These are phyloP conservation scores for Uropetala carovei DNA, from an alignment of 2,888 invertebrate genomes.

Conservation along the genomic window DNA sequence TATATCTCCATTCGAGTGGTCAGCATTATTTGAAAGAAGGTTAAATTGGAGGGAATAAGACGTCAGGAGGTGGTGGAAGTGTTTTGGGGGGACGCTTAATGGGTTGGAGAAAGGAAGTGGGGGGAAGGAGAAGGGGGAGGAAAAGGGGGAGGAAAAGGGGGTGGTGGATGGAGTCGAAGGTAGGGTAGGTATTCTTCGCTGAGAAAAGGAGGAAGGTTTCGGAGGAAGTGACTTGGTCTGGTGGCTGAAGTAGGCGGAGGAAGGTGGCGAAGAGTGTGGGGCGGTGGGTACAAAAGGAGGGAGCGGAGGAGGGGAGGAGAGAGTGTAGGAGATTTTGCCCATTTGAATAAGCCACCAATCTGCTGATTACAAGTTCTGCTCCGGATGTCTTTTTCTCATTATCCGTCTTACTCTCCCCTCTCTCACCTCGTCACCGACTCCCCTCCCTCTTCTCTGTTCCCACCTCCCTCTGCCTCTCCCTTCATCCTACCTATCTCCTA, in stretches of 20 bases:
- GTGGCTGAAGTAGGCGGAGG: background rate
- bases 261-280: background rate
- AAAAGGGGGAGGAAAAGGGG: background rate
- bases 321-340: background rate
- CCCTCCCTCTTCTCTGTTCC: no score
- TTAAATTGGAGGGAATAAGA: conserved; percentile 9
- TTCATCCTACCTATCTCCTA: no score
- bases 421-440: background rate
- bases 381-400: conserved; percentile 22
- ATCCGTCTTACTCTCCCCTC: background rate
- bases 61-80: background rate
- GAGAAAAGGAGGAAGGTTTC: background rate
- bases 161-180: background rate
- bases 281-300: no score
- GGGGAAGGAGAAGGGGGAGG: background rate
- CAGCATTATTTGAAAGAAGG: background rate
- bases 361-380: conserved; percentile 24
- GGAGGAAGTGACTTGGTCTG: background rate
- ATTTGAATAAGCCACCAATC: conserved; percentile 32
- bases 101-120: background rate
- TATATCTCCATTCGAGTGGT: background rate
- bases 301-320: background rate
- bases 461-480: no score
- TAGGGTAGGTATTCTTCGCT: background rate
- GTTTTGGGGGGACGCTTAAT: background rate